A percentile compares a stretch with the other conserved stretches of the same genome.
These are phyloP conservation scores for Pristionchus pacificus DNA, from an alignment of 1,140 invertebrate genomes.

Conservation along the genomic window DNA sequence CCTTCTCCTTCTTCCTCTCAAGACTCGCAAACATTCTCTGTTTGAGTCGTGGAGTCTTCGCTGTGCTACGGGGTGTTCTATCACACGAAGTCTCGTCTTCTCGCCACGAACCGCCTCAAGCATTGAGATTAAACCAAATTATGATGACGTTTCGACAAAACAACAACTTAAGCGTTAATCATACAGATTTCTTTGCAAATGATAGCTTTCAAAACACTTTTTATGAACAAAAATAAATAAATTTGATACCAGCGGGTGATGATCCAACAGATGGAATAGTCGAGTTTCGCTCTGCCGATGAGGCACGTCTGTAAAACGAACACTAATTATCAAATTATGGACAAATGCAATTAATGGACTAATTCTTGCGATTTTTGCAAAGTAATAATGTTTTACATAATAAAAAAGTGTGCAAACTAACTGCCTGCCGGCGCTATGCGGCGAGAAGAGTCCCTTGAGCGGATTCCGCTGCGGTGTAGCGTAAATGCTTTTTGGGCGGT, in stretches of 20 bases:
- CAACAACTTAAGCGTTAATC: neutral
- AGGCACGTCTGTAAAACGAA: no score
- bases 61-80: slow-evolving; percentile 25
- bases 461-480: slow-evolving; percentile 24
- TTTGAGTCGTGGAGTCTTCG: slow-evolving; percentile 28
- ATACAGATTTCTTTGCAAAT: neutral
- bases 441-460: slow-evolving; percentile 17
- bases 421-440: no score
- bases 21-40: slow-evolving; percentile 31
- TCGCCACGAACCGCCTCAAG: neutral
- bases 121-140: neutral
- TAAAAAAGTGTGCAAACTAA: no score
- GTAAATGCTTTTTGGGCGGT: slow-evolving; percentile 25
- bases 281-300: no score
- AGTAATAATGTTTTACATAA: no score
- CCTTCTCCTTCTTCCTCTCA: slow-evolving; percentile 36
- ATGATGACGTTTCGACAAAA: neutral
- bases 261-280: no score
- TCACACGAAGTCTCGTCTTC: slow-evolving; percentile 3
- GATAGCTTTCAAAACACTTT: no score
- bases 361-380: no score
- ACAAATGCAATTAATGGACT: no score
- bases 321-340: no score
- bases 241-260: neutral
- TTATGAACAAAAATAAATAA: neutral